phyloP scores from a whole-genome alignment of 1,140 invertebrate species.

The Probaryconus sp. region DNA sequence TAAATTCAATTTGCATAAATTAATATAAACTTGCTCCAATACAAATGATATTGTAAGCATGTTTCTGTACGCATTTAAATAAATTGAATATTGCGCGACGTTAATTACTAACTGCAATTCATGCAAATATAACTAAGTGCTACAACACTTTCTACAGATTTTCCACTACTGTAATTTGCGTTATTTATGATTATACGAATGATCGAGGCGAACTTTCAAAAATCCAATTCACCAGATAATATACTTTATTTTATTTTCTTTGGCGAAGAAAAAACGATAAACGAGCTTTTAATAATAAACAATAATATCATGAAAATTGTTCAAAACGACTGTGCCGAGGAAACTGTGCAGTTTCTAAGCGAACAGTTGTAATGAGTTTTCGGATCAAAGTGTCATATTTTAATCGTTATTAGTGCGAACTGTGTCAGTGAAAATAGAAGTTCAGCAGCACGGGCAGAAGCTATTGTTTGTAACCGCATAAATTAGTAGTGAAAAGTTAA shows the following conservation, averaged over 20 bases:
- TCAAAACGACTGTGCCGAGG: too few relatives aligned
- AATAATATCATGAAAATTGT: too few relatives aligned
- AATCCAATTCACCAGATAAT: too few relatives aligned
- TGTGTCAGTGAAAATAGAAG: constrained; percentile 40
- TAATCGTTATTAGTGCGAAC: constrained; percentile 22
- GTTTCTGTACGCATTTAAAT: constrained; percentile 26
- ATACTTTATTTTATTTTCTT: too few relatives aligned
- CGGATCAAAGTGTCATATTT: too few relatives aligned
- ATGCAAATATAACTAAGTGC: constrained; percentile 22
- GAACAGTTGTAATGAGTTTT: too few relatives aligned
- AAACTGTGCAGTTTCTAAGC: too few relatives aligned
- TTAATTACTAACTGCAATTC: constrained; percentile 35
- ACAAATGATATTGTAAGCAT: constrained; percentile 36
- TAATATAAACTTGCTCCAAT: constrained; percentile 39
- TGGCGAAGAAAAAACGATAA: too few relatives aligned
- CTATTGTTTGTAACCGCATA: constrained; percentile 55
- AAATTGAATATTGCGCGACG: constrained; percentile 14
- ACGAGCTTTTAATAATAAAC: background rate
- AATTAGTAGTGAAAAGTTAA: constrained; percentile 63
- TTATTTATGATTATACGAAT: constrained; percentile 4
- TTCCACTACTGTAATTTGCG: constrained; percentile 18
- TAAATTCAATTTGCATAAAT: constrained; percentile 48
- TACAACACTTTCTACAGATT: constrained; percentile 11
- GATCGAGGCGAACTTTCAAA: too few relatives aligned
- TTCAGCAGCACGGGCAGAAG: constrained; percentile 35